Evolutionary conservation across 2,113 vertebrate species (phyloP).

Genomic region (Callipepla californica): DNA sequence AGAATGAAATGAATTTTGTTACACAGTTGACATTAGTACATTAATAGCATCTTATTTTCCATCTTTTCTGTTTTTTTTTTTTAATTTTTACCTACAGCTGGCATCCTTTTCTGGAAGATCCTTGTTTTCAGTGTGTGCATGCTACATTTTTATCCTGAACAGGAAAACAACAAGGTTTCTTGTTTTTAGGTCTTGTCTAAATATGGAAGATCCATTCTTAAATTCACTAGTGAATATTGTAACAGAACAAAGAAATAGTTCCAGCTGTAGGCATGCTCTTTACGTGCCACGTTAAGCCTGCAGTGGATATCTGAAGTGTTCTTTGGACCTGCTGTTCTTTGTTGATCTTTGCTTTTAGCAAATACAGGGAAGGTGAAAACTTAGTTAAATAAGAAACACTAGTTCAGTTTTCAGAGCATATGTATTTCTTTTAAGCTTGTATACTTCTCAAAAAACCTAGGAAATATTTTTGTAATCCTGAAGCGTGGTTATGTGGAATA

Average conservation of each 20-base stretch:
- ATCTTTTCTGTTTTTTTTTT: background rate
- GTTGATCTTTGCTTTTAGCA: slow-evolving; percentile 7
- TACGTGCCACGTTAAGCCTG: background rate
- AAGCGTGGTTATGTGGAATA: background rate
- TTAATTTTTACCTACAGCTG: background rate
- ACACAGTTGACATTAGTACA: background rate
- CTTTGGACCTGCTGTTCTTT: background rate
- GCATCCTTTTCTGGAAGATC: background rate
- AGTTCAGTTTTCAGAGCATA: background rate
- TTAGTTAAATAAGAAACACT: background rate
- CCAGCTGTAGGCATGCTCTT: background rate
- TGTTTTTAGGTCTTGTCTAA: background rate
- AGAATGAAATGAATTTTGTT: background rate
- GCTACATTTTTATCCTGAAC: slow-evolving; percentile 23
- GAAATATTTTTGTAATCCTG: background rate
- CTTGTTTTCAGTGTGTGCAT: background rate
- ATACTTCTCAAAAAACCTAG: background rate
- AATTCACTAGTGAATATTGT: background rate
- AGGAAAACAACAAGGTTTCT: background rate
- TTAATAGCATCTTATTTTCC: background rate
- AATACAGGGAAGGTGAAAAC: background rate
- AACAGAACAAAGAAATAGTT: background rate
- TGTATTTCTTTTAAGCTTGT: background rate
- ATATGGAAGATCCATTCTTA: background rate
- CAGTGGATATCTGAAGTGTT: background rate